Evolutionary conservation across 1,140 invertebrate genomes (phyloP).

Genomic region (Capitella teleta): DNA sequence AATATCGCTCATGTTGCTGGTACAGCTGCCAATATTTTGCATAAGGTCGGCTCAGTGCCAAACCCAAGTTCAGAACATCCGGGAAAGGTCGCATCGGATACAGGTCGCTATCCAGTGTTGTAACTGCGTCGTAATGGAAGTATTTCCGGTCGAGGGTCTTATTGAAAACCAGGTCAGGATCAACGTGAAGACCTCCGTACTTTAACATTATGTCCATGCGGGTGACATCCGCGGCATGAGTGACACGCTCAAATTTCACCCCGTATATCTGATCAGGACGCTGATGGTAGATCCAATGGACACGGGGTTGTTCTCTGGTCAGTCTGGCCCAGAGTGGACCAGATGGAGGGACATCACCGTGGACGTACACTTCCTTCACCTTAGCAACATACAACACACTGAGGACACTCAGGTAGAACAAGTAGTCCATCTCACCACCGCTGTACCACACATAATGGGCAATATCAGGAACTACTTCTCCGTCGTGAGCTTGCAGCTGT

Average conservation of each 20-base stretch:
- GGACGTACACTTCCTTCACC: conserved; percentile 12
- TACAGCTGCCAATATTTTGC: no score
- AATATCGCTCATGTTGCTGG: no score
- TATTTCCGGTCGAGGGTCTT: conserved; percentile 9
- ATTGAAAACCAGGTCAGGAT: conserved; percentile 13
- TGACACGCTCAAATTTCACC: conserved; percentile 2
- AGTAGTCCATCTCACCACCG: conserved; percentile 10
- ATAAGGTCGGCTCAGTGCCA: no score
- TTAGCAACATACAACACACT: conserved; percentile 13
- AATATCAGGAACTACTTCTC: conserved; percentile 12
- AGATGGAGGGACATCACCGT: conserved; percentile 8
- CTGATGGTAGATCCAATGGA: no score
- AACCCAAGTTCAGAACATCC: no score
- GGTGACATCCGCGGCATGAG: conserved; percentile 12
- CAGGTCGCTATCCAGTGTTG: conserved; percentile 12
- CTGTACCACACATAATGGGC: conserved; percentile 14
- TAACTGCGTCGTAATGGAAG: conserved; percentile 12
- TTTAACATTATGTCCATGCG: conserved; percentile 13
- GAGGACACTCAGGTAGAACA: conserved; percentile 14
- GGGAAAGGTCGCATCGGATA: no score
- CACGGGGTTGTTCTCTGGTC: no score
- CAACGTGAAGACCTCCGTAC: conserved; percentile 15
- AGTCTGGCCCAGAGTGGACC: conserved; percentile 6
- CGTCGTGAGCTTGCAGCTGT: neutral
- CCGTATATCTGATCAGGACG: no score